Conservation (phyloP, 2,888 invertebrate genomes). For the Philereme vetulata region DNA sequence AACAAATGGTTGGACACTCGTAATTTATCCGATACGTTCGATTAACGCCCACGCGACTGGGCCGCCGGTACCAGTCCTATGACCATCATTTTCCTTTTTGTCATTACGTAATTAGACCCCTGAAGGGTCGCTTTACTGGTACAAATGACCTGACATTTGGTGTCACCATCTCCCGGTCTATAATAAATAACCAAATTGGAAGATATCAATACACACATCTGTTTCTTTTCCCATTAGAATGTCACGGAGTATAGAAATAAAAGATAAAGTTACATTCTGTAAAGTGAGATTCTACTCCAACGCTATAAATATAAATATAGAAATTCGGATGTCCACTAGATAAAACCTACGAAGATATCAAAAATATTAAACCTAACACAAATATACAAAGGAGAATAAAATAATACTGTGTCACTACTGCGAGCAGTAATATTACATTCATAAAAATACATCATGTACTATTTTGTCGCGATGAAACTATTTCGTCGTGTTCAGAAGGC, state of each 20-base stretch:
- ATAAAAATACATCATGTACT: slow-evolving; percentile 51
- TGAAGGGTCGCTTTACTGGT: too few species aligned
- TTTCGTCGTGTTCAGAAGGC: slow-evolving; percentile 23
- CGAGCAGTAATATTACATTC: slow-evolving; percentile 65
- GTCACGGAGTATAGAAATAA: slow-evolving; percentile 32
- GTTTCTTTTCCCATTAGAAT: slow-evolving; percentile 39
- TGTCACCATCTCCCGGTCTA: too few species aligned
- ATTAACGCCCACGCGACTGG: too few species aligned
- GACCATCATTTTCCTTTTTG: too few species aligned
- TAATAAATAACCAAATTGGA: slow-evolving; percentile 80
- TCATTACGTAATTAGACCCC: too few species aligned
- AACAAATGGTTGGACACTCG: too few species aligned
- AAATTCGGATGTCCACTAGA: slow-evolving; percentile 55
- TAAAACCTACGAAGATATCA: slow-evolving; percentile 66
- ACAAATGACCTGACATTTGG: too few species aligned
- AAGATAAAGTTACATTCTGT: slow-evolving; percentile 13
- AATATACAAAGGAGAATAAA: slow-evolving; percentile 79
- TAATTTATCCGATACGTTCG: too few species aligned
- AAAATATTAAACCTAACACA: slow-evolving; percentile 69
- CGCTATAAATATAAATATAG: slow-evolving; percentile 26
- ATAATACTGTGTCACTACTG: slow-evolving; percentile 81
- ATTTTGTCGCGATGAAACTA: slow-evolving; percentile 35
- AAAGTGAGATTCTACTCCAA: slow-evolving; percentile 27
- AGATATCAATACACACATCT: slow-evolving; percentile 65
- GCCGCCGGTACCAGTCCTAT: too few species aligned